These are phyloP conservation scores for Delia radicum DNA, from an alignment of 1,140 invertebrate species.

Conservation along the genomic window DNA sequence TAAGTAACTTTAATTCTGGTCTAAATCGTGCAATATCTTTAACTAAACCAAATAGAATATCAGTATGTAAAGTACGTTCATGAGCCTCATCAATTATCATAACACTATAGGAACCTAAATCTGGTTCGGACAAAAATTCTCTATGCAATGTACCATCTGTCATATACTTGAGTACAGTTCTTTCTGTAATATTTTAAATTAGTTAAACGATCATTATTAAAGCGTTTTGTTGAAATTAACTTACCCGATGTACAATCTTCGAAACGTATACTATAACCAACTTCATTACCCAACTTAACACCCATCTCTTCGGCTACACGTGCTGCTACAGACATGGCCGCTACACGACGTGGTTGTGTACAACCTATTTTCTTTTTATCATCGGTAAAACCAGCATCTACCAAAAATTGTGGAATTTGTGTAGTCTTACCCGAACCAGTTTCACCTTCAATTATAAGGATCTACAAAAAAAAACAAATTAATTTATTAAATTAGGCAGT, in stretches of 20 bases:
- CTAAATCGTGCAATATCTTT: conserved; percentile 97
- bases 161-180: conserved; percentile 99
- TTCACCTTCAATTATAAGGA: conserved; percentile 97
- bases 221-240: background rate
- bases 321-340: conserved; percentile 98
- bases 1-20: conserved; percentile 91
- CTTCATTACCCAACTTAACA: conserved; percentile 96
- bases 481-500: too few species aligned
- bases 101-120: conserved; percentile 91
- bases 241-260: conserved; percentile 92
- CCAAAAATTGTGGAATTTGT: conserved; percentile 96
- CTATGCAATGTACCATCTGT: conserved; percentile 97
- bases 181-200: conserved; percentile 57
- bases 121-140: conserved; percentile 97
- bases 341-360: conserved; percentile 95
- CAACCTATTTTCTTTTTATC: conserved; percentile 88
- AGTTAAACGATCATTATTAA: background rate
- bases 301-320: conserved; percentile 99
- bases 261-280: conserved; percentile 98
- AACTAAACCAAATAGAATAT: conserved; percentile 96
- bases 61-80: conserved; percentile 96
- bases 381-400: conserved; percentile 85
- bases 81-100: conserved; percentile 99
- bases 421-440: conserved; percentile 98
- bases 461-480: conserved; percentile 53